phyloP scores from a whole-genome alignment of 1,140 invertebrate genomes.

The Drosophila pachea region DNA sequence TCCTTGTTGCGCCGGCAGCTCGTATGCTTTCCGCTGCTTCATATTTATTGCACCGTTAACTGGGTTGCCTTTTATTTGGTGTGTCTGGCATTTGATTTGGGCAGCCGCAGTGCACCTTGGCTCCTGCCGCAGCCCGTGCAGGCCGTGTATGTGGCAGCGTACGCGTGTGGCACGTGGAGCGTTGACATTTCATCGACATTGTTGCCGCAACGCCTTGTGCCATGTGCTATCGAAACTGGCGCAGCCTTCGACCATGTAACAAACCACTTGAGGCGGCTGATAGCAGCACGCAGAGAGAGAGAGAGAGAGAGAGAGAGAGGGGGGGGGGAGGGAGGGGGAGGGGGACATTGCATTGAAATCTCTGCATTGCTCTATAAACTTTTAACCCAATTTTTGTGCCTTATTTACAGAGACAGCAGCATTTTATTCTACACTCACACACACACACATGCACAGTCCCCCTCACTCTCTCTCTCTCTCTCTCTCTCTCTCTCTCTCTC shows the following conservation, averaged over 20 bases:
- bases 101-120: background rate
- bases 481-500: conserved; percentile 6
- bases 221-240: conserved; percentile 54
- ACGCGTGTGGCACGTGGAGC: conserved; percentile 33
- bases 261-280: conserved; percentile 67
- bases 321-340: background rate
- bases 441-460: conserved; percentile 17
- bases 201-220: conserved; percentile 32
- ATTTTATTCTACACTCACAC: conserved; percentile 56
- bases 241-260: conserved; percentile 73
- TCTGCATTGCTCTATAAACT: conserved; percentile 74
- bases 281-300: conserved; percentile 43
- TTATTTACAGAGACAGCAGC: conserved; percentile 69
- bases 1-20: background rate
- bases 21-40: background rate
- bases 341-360: conserved; percentile 51
- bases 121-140: background rate
- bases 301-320: background rate
- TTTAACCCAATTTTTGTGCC: conserved; percentile 73
- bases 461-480: background rate
- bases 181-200: conserved; percentile 57
- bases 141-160: conserved; percentile 11
- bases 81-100: conserved; percentile 32
- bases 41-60: conserved; percentile 23
- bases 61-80: conserved; percentile 36